These are phyloP conservation scores for Chloromyia formosa DNA, from an alignment of 2,888 invertebrate species.

Conservation along the genomic window DNA sequence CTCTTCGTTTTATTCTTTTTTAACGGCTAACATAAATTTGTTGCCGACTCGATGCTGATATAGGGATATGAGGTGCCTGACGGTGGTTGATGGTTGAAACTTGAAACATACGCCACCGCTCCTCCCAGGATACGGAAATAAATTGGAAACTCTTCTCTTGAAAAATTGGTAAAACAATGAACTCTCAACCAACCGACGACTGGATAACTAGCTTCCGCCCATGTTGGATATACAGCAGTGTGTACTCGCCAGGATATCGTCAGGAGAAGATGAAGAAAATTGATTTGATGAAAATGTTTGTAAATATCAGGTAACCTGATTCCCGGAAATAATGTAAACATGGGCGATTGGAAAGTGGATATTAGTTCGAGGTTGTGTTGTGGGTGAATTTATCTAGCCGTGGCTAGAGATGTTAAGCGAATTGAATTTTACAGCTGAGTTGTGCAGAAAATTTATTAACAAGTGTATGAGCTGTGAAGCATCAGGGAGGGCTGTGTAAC, in stretches of 20 bases:
- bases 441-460: slow-evolving; percentile 24
- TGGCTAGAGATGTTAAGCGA: not conserved
- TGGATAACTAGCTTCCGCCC: slow-evolving; percentile 17
- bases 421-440: slow-evolving; percentile 25
- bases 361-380: not conserved
- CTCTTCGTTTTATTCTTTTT: not conserved
- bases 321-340: slow-evolving; percentile 19
- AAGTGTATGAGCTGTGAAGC: not conserved
- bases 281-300: slow-evolving; percentile 17
- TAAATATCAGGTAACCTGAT: slow-evolving; percentile 17
- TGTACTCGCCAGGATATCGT: not conserved
- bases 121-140: slow-evolving; percentile 9
- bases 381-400: not conserved
- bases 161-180: slow-evolving; percentile 35
- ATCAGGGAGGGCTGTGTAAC: no score
- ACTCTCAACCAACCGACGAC: slow-evolving; percentile 13
- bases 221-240: not conserved
- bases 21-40: slow-evolving; percentile 14
- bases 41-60: not conserved
- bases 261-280: slow-evolving; percentile 3
- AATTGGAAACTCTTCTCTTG: slow-evolving; percentile 13
- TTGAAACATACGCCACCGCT: not conserved
- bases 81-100: no score
- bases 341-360: not conserved
- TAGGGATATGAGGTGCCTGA: no score